Conservation (phyloP, 2,888 invertebrate species). For the Neoitamus cyanurus region DNA sequence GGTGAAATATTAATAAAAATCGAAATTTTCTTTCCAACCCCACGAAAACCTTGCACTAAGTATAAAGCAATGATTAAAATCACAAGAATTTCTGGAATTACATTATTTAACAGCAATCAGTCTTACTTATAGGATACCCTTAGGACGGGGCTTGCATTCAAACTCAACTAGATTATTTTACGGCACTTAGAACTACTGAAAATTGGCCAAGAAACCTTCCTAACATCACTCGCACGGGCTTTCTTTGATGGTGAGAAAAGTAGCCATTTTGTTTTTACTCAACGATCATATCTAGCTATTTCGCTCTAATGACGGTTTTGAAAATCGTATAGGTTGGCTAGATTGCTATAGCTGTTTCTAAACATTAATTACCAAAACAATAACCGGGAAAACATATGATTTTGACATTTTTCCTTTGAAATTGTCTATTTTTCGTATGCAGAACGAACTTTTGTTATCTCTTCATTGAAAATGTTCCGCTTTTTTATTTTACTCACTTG, state of each 20-base stretch:
- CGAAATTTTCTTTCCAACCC: slow-evolving; percentile 3
- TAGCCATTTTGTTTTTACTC: slow-evolving; percentile 48
- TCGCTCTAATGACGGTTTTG: slow-evolving; percentile 48
- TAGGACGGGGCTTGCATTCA: background rate
- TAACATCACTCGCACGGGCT: slow-evolving; percentile 43
- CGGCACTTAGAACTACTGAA: slow-evolving; percentile 41
- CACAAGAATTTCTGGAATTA: slow-evolving; percentile 31
- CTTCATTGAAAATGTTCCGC: background rate
- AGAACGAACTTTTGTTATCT: background rate
- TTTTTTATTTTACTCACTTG: background rate
- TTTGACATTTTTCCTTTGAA: slow-evolving; percentile 46
- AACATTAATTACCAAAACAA: background rate
- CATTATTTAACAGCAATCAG: slow-evolving; percentile 25
- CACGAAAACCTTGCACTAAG: background rate
- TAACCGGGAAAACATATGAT: slow-evolving; percentile 6
- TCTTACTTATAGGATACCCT: slow-evolving; percentile 40
- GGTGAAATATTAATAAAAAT: background rate
- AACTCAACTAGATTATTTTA: background rate
- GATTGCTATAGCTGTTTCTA: background rate
- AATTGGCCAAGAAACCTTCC: slow-evolving; percentile 28
- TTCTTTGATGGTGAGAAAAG: slow-evolving; percentile 48
- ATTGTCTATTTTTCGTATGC: background rate
- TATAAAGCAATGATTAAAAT: background rate
- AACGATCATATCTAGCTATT: slow-evolving; percentile 16
- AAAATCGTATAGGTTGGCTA: slow-evolving; percentile 6